Conservation (phyloP, 2,888 invertebrate genomes). For the Caenorhabditis virilis region DNA sequence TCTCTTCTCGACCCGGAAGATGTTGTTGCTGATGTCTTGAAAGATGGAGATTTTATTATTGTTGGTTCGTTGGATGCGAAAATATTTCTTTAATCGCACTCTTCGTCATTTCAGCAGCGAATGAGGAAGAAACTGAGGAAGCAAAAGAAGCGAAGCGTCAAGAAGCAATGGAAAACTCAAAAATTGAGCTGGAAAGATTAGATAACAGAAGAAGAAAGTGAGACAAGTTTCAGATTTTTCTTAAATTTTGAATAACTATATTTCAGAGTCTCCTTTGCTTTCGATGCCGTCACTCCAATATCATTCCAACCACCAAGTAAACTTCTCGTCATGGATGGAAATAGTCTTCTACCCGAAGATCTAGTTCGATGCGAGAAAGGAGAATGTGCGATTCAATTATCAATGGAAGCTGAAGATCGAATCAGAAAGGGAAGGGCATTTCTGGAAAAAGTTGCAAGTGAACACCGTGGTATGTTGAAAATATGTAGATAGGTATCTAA, state of each 20-base stretch:
- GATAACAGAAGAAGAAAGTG: slow-evolving; percentile 27
- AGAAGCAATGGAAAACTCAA: slow-evolving; percentile 35
- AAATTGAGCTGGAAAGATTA: slow-evolving; percentile 20
- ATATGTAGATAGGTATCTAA: neutral
- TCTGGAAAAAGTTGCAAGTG: slow-evolving; percentile 74
- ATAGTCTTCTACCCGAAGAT: slow-evolving; percentile 74
- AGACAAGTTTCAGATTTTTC: neutral
- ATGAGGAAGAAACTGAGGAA: slow-evolving; percentile 41
- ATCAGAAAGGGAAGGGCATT: slow-evolving; percentile 73
- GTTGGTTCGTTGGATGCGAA: slow-evolving; percentile 71
- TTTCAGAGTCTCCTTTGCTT: slow-evolving; percentile 32
- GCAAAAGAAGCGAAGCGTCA: slow-evolving; percentile 43
- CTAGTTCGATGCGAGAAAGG: slow-evolving; percentile 74
- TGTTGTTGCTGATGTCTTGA: slow-evolving; percentile 72
- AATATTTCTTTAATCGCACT: neutral
- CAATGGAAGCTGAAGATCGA: slow-evolving; percentile 73
- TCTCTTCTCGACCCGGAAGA: slow-evolving; percentile 75
- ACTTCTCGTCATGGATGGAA: slow-evolving; percentile 72
- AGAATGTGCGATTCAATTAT: slow-evolving; percentile 73
- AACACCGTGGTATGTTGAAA: slow-evolving; percentile 74
- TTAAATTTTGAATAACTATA: neutral
- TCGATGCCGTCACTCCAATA: slow-evolving; percentile 23
- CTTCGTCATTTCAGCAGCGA: slow-evolving; percentile 16
- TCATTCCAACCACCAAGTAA: slow-evolving; percentile 56
- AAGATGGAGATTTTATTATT: slow-evolving; percentile 75